Evolutionary conservation across 2,113 vertebrate genomes (phyloP), one percentile per base, ranked within the genome.

Genomic region (Pangasianodon gigas): DNA sequence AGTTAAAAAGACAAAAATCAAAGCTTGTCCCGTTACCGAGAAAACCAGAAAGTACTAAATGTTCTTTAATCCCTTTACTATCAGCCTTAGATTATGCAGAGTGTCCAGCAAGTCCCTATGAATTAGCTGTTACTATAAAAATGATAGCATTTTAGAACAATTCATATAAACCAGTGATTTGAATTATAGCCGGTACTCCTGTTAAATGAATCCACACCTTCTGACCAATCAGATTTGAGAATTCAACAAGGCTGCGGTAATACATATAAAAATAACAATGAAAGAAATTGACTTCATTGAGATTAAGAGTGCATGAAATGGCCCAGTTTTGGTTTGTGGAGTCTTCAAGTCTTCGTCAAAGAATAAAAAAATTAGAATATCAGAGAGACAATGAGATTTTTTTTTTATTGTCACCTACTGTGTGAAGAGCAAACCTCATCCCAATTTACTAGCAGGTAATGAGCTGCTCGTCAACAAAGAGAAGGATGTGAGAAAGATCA

Each of bases 261-360:
- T 21, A 21, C 3, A 41, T 41, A 74, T 14, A 6, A 51, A 79
- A 14, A 51, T 1, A 51, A 10, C 60, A n/a, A 26, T 26, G n/a
- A 8, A 56, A 19, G 52, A 21, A 51, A 52, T 11, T 16, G 6
- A 65, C 26, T 67, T 52, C 29, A 69, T 87, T 79, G 86, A 90
- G 93, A 92, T 91, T 90, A 92, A 88, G 88, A 91, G 89, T 88
- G 82, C 87, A 83, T 88, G 90, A 93, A 92, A 91, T 79, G 48
- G 85, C 87, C 85, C 88, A 84, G 90, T 91, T 90, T 93, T 90
- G 91, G 77, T 94, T 91, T 93, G 91, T 89, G 88, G 91, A 93
- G 83, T 87, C 21, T 84, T 83, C 52, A 56, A 37, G 3, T 58
- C 32, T 37, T 80, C 11, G 6, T 6, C 29, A 82, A 82, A 19